phyloP scores from a whole-genome alignment of 2,797 vertebrate species.

The Bradypus variegatus region DNA sequence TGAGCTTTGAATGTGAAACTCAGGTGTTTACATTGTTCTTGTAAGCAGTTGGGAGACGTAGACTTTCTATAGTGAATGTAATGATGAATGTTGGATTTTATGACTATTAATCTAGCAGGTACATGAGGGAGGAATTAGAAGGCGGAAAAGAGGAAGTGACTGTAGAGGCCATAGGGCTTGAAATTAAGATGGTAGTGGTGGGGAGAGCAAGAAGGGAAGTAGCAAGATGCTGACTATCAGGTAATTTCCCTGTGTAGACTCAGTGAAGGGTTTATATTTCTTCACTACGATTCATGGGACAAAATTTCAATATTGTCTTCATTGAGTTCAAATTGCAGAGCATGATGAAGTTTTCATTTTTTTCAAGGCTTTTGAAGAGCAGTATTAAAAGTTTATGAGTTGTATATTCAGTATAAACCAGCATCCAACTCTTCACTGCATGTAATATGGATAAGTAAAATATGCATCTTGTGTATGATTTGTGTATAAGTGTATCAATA shows the following conservation, averaged over 20 bases:
- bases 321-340: conserved; percentile 25
- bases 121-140: neutral
- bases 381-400: conserved; percentile 30
- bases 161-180: neutral
- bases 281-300: neutral
- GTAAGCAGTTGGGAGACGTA: neutral
- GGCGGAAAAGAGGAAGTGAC: neutral
- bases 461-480: conserved; percentile 33
- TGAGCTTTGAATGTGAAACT: neutral
- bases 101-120: neutral
- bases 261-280: neutral
- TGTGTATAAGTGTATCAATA: conserved; percentile 50
- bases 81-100: conserved; percentile 10
- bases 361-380: neutral
- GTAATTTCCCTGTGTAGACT: neutral
- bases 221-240: neutral
- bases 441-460: conserved; percentile 38
- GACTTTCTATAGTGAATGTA: neutral
- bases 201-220: neutral
- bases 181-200: neutral
- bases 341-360: neutral
- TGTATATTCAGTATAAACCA: conserved; percentile 28
- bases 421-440: conserved; percentile 10
- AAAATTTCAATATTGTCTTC: conserved; percentile 21
- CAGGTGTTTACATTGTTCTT: neutral